Evolutionary conservation across 1,140 invertebrate species (phyloP).

Genomic region (Brachionus manjavacas): DNA sequence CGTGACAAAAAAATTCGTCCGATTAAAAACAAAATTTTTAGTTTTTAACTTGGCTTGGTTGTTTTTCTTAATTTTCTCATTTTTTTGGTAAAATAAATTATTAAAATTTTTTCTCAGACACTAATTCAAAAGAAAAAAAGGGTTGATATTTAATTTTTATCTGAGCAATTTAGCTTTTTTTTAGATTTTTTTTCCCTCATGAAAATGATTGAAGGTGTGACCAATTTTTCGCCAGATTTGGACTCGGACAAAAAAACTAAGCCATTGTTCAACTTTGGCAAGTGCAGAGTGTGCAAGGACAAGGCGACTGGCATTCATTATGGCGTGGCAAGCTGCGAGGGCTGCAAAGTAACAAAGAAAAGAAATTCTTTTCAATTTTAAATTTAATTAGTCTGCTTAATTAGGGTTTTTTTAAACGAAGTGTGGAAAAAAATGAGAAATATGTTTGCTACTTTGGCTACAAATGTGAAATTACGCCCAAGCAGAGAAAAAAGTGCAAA

Average conservation of each 20-base stretch:
- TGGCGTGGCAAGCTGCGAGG: conserved; percentile 56
- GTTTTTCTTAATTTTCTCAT: background rate
- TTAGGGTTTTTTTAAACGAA: conserved; percentile 12
- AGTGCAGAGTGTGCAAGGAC: conserved; percentile 30
- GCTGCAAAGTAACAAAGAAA: conserved; percentile 55
- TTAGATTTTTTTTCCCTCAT: background rate
- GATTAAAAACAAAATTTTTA: background rate
- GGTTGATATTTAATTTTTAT: background rate
- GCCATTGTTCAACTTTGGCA: background rate
- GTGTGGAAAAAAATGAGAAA: conserved; percentile 44
- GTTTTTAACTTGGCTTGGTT: background rate
- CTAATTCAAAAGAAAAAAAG: background rate
- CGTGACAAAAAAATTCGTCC: background rate
- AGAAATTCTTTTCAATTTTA: background rate
- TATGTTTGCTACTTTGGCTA: conserved; percentile 54
- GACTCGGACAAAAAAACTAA: background rate
- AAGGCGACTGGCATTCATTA: conserved; percentile 37
- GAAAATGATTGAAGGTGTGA: background rate
- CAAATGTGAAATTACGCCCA: conserved; percentile 50
- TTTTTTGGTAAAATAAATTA: background rate
- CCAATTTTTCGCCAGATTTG: background rate
- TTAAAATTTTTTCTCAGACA: background rate
- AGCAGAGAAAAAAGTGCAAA: conserved; percentile 54
- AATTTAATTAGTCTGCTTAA: background rate
- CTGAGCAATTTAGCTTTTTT: background rate